Base-by-base conservation (phyloP, 2,113 vertebrate genomes). In the Aspidoscelis tigris region DNA sequence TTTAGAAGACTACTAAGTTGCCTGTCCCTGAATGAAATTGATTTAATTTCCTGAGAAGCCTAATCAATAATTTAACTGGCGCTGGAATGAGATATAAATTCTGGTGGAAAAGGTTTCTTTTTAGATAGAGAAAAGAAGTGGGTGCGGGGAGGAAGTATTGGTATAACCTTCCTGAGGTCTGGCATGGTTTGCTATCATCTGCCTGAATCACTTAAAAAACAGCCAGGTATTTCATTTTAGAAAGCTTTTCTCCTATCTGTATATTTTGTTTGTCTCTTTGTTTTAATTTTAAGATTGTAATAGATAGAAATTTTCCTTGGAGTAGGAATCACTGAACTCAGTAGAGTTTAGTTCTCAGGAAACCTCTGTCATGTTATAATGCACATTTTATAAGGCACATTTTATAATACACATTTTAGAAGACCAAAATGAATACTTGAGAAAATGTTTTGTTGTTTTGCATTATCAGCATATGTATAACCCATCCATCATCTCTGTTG, bases 21-120 rank as follows among this genome's bases (percentile, higher is more conserved):
- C 55, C 7, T 44, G 71, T 8, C 3, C 50, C 7, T 76, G 50
- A 18, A 58, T 58, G 18, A 47, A 73, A 41, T 20, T 73, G 26
- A n/a, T 69, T 26, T 44, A 3, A 50, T 53, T 75, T 53, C 44
- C 12, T 53, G 11, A 21, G 4, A 64, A n/a, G 53, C 0, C 55
- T 78, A 64, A 7, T 84, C 2, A 26, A 69, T 64, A 50, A 3
- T 71, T 9, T 53, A 0, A 50, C 0, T 78, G 10, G 80, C 76
- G 75, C 8, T 89, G 71, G 61, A 70, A 78, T 58, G 82, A 88
- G n/a, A 84, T 78, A 61, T 82, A 0, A 18, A 22, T 58, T 55
- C 20, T n/a, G 50, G 47, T 55, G 50, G 20, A 77, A 39, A 76
- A 26, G 5, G 33, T 79, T 82, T 85, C 18, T 88, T 91, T 88